phyloP scores from a whole-genome alignment of 1,140 invertebrate genomes.

The Colletes gigas region DNA sequence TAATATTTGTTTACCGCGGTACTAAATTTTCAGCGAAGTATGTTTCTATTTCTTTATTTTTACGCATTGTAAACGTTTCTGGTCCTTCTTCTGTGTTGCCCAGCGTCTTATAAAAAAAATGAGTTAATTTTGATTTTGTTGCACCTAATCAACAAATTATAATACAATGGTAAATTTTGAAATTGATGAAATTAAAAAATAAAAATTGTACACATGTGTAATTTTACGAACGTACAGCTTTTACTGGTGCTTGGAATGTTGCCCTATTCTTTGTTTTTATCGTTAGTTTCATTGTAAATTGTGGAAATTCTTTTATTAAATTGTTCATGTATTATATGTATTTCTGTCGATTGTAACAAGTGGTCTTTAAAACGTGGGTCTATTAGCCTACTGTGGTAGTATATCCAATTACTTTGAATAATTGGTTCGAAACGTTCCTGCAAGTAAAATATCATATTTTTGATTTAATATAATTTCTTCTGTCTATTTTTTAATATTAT shows the following conservation, averaged over 20 bases:
- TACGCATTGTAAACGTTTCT: neutral
- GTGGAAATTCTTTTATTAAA: neutral
- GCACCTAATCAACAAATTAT: neutral
- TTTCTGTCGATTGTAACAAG: neutral
- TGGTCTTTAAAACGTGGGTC: neutral
- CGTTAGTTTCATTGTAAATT: neutral
- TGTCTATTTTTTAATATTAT: neutral
- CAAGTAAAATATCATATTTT: neutral
- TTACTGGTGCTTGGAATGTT: neutral
- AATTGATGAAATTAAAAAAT: neutral
- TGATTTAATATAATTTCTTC: neutral
- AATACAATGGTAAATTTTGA: neutral
- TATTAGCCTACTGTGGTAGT: neutral
- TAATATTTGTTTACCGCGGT: neutral
- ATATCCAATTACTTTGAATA: neutral
- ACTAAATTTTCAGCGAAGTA: neutral
- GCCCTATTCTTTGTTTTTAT: neutral
- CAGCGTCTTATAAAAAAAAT: too few relatives aligned
- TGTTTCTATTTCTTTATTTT: neutral
- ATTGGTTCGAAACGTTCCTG: neutral
- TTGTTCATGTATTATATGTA: neutral
- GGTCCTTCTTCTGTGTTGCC: too few relatives aligned
- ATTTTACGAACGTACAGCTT: neutral
- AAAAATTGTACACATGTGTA: neutral
- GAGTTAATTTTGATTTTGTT: neutral